phyloP scores from a whole-genome alignment of 2,888 invertebrate genomes.

The Acronicta aceris region DNA sequence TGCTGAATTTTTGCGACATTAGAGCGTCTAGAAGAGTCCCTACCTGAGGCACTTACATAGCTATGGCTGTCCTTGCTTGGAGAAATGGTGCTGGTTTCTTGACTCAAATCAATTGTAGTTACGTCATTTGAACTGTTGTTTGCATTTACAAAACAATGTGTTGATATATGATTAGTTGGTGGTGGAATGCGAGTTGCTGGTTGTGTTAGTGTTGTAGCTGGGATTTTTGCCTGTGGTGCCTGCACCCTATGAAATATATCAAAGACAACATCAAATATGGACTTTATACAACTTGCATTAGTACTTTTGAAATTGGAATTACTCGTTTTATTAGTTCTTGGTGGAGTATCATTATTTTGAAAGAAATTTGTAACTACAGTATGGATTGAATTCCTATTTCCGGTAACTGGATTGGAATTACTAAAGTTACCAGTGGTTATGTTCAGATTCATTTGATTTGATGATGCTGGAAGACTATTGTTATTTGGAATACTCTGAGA shows the following conservation, averaged over 20 bases:
- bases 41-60: not conserved
- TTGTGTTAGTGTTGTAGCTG: not conserved
- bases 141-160: not conserved
- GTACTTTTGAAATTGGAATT: not conserved
- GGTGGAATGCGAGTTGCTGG: not conserved
- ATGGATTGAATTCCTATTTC: not conserved
- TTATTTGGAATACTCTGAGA: not conserved
- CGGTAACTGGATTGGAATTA: not conserved
- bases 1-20: no score
- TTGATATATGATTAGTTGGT: not conserved
- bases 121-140: not conserved
- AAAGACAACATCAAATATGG: not conserved
- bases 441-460: not conserved
- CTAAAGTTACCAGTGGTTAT: not conserved
- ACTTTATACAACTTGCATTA: no score
- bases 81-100: no score
- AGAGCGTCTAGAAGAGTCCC: not conserved
- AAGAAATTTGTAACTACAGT: constrained; percentile 10
- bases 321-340: not conserved
- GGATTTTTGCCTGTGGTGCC: no score
- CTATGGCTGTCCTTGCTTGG: not conserved
- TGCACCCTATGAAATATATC: not conserved
- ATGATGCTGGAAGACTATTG: not conserved
- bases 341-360: not conserved
- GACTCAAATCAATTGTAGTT: not conserved